Evolutionary conservation across 2,797 vertebrate genomes (phyloP), one percentile per base, ranked within the genome.

Genomic region (Gymnoscopelus microlampas): DNA sequence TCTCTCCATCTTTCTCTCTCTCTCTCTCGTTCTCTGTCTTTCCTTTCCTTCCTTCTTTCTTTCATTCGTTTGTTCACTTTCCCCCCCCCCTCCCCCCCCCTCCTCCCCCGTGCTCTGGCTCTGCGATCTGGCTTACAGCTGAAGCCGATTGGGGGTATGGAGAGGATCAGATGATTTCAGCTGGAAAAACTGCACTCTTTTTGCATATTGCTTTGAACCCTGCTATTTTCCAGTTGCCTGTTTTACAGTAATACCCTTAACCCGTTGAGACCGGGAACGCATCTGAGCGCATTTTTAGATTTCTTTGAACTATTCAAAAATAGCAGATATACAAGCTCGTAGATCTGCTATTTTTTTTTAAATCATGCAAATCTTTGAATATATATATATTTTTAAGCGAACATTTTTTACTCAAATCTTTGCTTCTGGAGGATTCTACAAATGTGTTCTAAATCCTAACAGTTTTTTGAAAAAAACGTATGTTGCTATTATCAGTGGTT

Each of bases 141-240:
- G 85, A 91, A 82, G 82, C 85, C 74, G 83, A 92, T 93, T 92
- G 89, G 85, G 35, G 81, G 85, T 83, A 87, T 81, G 84, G 78
- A 84, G 77, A 67, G 89, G 90, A 92, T 94, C 88, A 81, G 88
- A 90, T 93, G 88, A 89, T 93, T 92, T 87, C 87, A 85, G 85
- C 79, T 85, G 86, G 87, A 91, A 90, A 91, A 86, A 90, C 82
- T 82, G 78, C 85, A 86, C 85, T 88, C 80, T 81, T 84, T 86
- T 86, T 88, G 85, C 85, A 85, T 84, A 83, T 85, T 78, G 80
- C 87, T 90, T 90, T 93, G 87, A 91, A 92, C 85, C 77, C 77
- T 82, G 77, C 82, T 67, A 77, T 88, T 85, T 84, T 81, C 77
- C 87, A 84, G 80, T 83, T 79, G 85, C 83, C 87, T 91, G 78